phyloP scores from a whole-genome alignment of 2,113 vertebrate species.

The Raja brachyura region DNA sequence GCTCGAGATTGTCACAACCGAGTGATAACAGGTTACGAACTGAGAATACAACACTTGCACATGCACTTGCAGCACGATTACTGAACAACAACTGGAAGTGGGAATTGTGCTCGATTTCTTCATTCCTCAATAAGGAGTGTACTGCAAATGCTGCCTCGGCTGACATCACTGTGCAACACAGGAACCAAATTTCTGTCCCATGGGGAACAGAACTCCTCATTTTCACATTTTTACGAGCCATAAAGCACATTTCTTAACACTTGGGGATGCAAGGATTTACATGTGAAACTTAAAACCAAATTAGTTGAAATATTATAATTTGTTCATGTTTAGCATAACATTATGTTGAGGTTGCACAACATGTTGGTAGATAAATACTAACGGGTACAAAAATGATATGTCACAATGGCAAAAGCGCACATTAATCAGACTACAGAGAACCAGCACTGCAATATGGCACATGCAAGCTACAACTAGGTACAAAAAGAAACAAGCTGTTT shows the following conservation, averaged over 20 bases:
- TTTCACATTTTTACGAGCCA: neutral
- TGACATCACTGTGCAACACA: neutral
- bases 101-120: neutral
- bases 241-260: neutral
- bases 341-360: neutral
- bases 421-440: neutral
- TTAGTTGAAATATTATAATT: neutral
- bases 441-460: neutral
- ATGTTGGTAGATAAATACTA: neutral
- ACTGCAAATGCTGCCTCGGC: neutral
- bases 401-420: neutral
- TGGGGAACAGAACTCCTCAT: neutral
- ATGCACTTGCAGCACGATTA: neutral
- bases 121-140: neutral
- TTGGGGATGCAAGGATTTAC: neutral
- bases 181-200: neutral
- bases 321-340: neutral
- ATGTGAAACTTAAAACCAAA: neutral
- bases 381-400: neutral
- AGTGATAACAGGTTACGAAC: neutral
- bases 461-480: neutral
- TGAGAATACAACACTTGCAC: neutral
- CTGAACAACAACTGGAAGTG: neutral
- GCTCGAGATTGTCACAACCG: neutral
- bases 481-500: slow-evolving; percentile 40